Conservation (phyloP, 2,888 invertebrate species). For the Lasioglossum malachurum region DNA sequence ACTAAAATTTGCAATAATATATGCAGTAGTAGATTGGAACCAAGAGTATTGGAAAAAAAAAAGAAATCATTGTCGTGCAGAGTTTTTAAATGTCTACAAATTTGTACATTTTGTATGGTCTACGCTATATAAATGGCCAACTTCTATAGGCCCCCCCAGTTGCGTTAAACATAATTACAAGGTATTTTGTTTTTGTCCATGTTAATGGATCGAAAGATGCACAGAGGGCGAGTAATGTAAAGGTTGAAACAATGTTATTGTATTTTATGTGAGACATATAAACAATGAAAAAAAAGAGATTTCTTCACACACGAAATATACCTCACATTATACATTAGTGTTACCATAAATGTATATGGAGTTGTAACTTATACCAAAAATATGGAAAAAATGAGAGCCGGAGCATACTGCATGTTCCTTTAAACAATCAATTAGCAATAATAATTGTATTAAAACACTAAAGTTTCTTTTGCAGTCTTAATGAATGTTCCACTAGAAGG, state of each 20-base stretch:
- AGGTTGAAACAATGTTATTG: constrained; percentile 23
- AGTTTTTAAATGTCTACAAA: constrained; percentile 43
- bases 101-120: constrained; percentile 55
- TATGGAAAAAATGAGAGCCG: constrained; percentile 1
- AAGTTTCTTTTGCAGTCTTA: constrained; percentile 22
- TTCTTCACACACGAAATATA: constrained; percentile 27
- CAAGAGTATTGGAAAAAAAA: constrained; percentile 1
- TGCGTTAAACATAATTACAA: constrained; percentile 19
- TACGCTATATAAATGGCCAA: constrained; percentile 5
- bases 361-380: constrained; percentile 36
- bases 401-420: constrained; percentile 6
- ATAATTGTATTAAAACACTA: constrained; percentile 6
- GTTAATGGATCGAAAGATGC: constrained; percentile 8
- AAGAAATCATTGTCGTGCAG: constrained; percentile 13
- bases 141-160: background rate
- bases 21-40: constrained; percentile 30
- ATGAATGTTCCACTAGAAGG: constrained; percentile 16
- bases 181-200: constrained; percentile 1
- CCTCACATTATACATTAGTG: constrained; percentile 23
- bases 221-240: background rate
- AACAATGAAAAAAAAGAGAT: constrained; percentile 7
- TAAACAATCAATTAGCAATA: constrained; percentile 48
- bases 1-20: constrained; percentile 42
- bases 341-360: constrained; percentile 18
- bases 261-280: constrained; percentile 14